A percentile compares a stretch with the other conserved stretches of the same genome.
phyloP scores from a whole-genome alignment of 2,113 vertebrate species.

The Penelope pileata region DNA sequence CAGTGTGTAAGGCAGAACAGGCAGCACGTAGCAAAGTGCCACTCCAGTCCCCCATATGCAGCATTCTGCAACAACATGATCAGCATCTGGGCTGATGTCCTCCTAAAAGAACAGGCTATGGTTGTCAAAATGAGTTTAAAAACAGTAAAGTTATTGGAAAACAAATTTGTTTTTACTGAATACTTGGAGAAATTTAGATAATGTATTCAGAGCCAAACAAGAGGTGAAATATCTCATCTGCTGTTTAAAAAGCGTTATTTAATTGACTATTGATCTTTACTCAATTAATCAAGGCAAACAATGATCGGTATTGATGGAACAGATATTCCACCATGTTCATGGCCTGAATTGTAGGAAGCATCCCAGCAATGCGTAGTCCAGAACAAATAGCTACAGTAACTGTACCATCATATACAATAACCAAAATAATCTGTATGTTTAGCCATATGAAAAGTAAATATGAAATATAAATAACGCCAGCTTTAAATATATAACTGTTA shows the following conservation, averaged over 20 bases:
- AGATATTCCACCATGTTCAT: constrained; percentile 1
- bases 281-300: constrained; percentile 66
- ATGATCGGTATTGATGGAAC: constrained; percentile 38
- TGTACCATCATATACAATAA: constrained; percentile 35
- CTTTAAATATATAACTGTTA: background rate
- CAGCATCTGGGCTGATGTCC: background rate
- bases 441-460: background rate
- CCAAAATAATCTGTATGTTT: too few species aligned
- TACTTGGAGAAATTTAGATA: background rate
- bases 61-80: background rate
- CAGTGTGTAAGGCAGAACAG: background rate
- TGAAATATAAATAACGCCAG: background rate
- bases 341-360: constrained; percentile 31
- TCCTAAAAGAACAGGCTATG: background rate
- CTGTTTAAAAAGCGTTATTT: constrained; percentile 20
- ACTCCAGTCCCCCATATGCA: background rate
- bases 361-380: background rate
- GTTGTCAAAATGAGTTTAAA: background rate
- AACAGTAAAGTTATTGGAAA: background rate
- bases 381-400: background rate
- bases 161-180: background rate
- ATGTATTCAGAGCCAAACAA: constrained; percentile 33
- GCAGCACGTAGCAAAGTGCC: background rate
- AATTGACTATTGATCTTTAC: constrained; percentile 68
- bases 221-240: constrained; percentile 25